Base-by-base conservation (phyloP, 2,113 vertebrate species). In the Cottus gobio region DNA sequence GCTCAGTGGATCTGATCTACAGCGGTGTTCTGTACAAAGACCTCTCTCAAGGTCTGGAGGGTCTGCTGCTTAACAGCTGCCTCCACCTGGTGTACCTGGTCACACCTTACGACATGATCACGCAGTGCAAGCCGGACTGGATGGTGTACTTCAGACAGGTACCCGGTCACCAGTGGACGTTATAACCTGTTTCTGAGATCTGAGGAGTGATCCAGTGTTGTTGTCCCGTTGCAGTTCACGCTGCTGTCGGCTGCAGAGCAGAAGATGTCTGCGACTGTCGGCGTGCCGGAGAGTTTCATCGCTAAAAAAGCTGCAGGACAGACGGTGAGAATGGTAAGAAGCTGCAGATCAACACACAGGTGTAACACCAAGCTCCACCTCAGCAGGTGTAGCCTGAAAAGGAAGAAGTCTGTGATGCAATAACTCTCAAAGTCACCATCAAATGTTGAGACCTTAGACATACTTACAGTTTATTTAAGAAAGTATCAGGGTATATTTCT, bases 81-180 rank as follows among this genome's bases (percentile, higher is more conserved):
- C 94, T 99, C 71, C 98, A 99, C 86, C 95, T 99, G 42, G 83
- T 98, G 0, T 99, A 98, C 90, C 92, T 99, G 87, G 93, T 96
- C 63, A 99, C 97, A 13, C 98, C 98, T 0, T 99, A 99, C 56
- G 96, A 98, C 42, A 73, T 97, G 93, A 83, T 93, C 60, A 85
- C 86, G 4, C 96, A 95, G 75, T 96, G 95, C 85, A 95, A 89
- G 22, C 98, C 98, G 16, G 94, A 99, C 12, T 99, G 98, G 98
- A 99, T 97, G 96, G 83, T 96, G 50, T 99, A 95, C 88, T 95
- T 97, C 88, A 94, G 93, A 81, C 97, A 98, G 97, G 98, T 99
- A 71, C 0, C 28, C 1, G 39, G 36, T 24, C 20, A 2, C 31
- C 1, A 20, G 3, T 0, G 11, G 10, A 24, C 62, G 1, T 24